Conservation (phyloP, 2,888 invertebrate species). For the Drosophila cracens region DNA sequence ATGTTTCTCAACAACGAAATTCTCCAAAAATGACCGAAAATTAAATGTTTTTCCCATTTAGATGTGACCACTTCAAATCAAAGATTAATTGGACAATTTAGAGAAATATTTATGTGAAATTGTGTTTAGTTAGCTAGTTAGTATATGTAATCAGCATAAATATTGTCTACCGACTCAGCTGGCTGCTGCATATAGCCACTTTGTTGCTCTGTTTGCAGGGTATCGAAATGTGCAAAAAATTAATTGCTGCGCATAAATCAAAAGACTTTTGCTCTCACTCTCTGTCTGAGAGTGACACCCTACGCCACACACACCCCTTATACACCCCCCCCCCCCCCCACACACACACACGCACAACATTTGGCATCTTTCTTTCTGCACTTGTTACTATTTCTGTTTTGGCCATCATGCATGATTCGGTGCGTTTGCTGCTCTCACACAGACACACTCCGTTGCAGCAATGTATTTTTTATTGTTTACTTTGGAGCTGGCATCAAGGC, state of each 20-base stretch:
- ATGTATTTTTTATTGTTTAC: constrained; percentile 37
- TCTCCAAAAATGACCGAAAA: neutral
- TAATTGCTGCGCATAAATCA: constrained; percentile 82
- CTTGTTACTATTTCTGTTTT: constrained; percentile 64
- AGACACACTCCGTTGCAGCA: neutral
- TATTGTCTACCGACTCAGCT: neutral
- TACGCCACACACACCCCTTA: neutral
- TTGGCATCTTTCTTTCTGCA: constrained; percentile 22
- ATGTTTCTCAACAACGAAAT: neutral
- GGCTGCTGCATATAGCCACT: constrained; percentile 25
- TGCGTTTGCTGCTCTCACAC: constrained; percentile 10
- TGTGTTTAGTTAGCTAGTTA: neutral
- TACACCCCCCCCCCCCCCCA: neutral
- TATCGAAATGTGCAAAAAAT: constrained; percentile 78
- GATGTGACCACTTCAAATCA: neutral
- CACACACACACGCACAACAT: constrained; percentile 4
- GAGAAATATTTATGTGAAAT: neutral
- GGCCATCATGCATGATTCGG: constrained; percentile 37
- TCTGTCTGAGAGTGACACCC: constrained; percentile 32
- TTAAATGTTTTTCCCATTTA: neutral
- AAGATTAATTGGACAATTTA: neutral
- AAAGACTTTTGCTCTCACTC: constrained; percentile 74
- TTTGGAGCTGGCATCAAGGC: constrained; percentile 58
- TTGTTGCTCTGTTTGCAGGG: neutral
- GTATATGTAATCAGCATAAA: neutral